Conservation (phyloP, 2,113 vertebrate genomes). For the Puma concolor region DNA sequence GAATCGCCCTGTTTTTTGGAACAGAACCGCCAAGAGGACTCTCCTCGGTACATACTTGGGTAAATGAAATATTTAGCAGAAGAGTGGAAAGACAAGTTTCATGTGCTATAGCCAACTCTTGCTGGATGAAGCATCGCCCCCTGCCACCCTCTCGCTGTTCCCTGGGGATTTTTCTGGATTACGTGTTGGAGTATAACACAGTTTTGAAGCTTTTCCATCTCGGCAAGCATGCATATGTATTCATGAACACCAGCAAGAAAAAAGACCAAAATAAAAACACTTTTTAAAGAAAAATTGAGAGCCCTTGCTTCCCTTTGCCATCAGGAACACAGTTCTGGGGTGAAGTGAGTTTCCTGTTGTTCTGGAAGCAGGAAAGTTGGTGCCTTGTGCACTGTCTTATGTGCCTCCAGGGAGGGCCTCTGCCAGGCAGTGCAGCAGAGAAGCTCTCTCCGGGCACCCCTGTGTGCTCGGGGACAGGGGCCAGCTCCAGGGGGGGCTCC, state of each 20-base stretch:
- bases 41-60: background rate
- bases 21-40: background rate
- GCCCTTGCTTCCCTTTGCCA: background rate
- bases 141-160: background rate
- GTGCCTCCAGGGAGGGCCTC: background rate
- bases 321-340: background rate
- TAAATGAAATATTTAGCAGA: background rate
- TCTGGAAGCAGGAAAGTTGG: background rate
- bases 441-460: background rate
- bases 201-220: background rate
- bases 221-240: background rate
- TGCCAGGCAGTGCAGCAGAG: fast-evolving
- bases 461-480: background rate
- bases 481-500: too few species aligned
- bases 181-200: background rate
- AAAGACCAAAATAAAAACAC: background rate
- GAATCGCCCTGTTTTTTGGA: background rate
- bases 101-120: background rate
- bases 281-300: background rate
- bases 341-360: background rate
- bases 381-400: background rate
- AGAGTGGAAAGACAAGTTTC: background rate
- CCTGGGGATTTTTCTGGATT: background rate
- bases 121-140: background rate
- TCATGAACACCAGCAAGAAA: background rate